phyloP scores from a whole-genome alignment of 2,888 invertebrate genomes.

The Coremacera marginata region DNA sequence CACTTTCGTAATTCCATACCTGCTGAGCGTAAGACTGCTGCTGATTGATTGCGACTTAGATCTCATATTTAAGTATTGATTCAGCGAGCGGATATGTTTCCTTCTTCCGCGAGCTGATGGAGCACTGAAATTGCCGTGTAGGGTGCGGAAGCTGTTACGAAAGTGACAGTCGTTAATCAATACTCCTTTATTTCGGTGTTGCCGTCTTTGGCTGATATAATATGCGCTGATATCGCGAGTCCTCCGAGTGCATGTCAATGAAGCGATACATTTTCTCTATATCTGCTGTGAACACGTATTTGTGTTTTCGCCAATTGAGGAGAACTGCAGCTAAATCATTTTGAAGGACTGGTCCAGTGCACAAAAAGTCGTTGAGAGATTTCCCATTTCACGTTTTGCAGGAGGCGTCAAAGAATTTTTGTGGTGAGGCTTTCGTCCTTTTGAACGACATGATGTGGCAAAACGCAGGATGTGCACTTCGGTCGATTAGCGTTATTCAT shows the following conservation, averaged over 20 bases:
- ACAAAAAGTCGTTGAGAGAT: background rate
- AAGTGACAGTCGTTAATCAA: background rate
- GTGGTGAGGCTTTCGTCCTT: background rate
- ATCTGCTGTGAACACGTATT: background rate
- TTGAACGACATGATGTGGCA: background rate
- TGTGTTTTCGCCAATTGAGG: background rate
- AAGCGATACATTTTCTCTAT: background rate
- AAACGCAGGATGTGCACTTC: background rate
- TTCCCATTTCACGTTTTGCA: background rate
- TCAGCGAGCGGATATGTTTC: background rate
- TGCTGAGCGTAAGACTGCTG: background rate
- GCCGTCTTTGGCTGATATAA: background rate
- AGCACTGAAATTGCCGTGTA: too few species aligned
- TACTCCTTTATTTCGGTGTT: background rate
- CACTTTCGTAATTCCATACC: conserved; percentile 33
- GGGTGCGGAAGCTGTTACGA: too few species aligned
- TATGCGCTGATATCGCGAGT: background rate
- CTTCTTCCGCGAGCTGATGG: too few species aligned
- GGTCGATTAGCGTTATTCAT: too few species aligned
- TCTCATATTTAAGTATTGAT: background rate
- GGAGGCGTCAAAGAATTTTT: background rate
- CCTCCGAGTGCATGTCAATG: background rate
- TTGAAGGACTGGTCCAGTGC: background rate
- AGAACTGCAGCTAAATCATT: background rate
- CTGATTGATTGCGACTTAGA: background rate